Evolutionary conservation across 2,888 invertebrate species (phyloP).

Genomic region (Antheraea yamamai): DNA sequence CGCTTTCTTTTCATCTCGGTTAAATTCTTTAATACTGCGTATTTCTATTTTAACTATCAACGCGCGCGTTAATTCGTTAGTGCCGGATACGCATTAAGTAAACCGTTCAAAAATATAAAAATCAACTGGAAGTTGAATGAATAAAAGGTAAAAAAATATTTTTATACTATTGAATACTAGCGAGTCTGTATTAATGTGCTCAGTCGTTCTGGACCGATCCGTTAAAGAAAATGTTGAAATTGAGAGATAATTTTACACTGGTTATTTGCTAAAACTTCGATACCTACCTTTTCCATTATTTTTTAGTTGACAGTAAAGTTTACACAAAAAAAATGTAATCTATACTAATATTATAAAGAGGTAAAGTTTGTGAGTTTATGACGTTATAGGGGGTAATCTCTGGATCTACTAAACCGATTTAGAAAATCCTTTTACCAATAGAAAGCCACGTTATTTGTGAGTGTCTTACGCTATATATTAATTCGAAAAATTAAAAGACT

Average conservation of each 20-base stretch:
- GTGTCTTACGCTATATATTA: too few species aligned
- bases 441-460: too few species aligned
- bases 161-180: not conserved
- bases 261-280: not conserved
- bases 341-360: too few species aligned
- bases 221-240: not conserved
- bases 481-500: too few species aligned
- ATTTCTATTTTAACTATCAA: constrained; percentile 10
- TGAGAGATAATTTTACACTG: not conserved
- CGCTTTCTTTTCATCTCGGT: not conserved
- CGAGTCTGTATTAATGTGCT: not conserved
- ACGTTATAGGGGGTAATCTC: too few species aligned
- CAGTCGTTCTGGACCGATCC: not conserved
- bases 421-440: too few species aligned
- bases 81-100: constrained; percentile 11
- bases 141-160: not conserved
- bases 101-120: constrained; percentile 1
- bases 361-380: too few species aligned
- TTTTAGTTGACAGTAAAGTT: too few species aligned
- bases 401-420: too few species aligned
- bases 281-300: too few species aligned
- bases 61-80: constrained; percentile 1
- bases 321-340: too few species aligned
- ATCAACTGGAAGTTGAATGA: constrained; percentile 6
- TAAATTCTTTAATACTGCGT: constrained; percentile 5